Percentiles rank a stretch among this genome's conserved stretches.
Conservation (phyloP, 1,140 invertebrate genomes). For the Muscidifurax raptorellus region DNA sequence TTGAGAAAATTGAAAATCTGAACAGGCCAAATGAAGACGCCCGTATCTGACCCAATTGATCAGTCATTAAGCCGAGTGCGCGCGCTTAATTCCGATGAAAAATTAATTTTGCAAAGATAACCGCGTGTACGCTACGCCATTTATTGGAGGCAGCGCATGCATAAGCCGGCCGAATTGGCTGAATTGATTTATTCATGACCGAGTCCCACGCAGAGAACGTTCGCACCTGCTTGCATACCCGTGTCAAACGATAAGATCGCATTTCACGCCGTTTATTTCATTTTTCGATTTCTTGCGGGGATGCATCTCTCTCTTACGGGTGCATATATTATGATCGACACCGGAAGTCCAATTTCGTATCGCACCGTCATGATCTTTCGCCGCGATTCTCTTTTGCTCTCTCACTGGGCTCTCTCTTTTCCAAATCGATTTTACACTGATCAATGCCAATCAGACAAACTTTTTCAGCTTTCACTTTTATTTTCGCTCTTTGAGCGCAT, state of each 20-base stretch:
- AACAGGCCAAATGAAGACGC: background rate
- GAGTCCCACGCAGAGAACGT: constrained; percentile 52
- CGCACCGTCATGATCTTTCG: background rate
- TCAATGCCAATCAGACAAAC: background rate
- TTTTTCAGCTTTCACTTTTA: constrained; percentile 6
- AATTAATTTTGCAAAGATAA: constrained; percentile 51
- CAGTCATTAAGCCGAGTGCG: background rate
- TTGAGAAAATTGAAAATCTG: constrained; percentile 33
- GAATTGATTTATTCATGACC: constrained; percentile 63
- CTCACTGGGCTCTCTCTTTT: background rate
- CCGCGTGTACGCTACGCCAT: background rate
- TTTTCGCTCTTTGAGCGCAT: background rate
- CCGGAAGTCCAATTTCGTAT: constrained; percentile 49
- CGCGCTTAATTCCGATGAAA: constrained; percentile 29
- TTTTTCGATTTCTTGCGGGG: constrained; percentile 48
- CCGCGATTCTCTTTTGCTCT: background rate
- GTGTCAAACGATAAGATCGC: constrained; percentile 59
- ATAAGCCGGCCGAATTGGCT: constrained; percentile 21
- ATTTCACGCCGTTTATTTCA: constrained; percentile 41
- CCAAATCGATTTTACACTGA: constrained; percentile 16
- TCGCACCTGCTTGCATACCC: constrained; percentile 57
- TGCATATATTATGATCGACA: background rate
- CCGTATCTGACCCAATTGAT: constrained; percentile 16
- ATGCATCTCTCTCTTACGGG: background rate
- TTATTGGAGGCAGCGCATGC: background rate